These are phyloP conservation scores for Atta colombica DNA, from an alignment of 1,140 invertebrate species.

Conservation along the genomic window DNA sequence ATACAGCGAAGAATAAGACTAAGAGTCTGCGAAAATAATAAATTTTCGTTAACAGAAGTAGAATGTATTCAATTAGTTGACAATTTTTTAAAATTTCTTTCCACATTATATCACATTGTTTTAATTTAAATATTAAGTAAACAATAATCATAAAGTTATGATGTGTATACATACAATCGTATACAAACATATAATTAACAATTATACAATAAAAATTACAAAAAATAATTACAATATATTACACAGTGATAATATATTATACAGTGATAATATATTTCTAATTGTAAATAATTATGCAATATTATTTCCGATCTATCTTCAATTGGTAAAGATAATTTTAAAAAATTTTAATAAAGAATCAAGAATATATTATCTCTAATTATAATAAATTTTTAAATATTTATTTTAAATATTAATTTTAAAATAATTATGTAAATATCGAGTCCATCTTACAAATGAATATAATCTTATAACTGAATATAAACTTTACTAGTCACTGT, in stretches of 20 bases:
- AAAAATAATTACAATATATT: not conserved
- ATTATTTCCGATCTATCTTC: not conserved
- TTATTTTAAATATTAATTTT: too few species aligned
- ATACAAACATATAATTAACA: not conserved
- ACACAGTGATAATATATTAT: not conserved
- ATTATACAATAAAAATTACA: not conserved
- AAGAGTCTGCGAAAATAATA: conserved; percentile 23
- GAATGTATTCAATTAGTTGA: not conserved
- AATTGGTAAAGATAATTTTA: not conserved
- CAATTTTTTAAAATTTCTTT: not conserved
- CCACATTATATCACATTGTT: not conserved
- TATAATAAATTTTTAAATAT: not conserved
- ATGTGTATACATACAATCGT: not conserved
- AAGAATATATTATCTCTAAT: not conserved
- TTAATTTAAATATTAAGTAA: conserved; percentile 14
- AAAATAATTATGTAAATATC: not conserved
- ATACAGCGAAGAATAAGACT: not conserved
- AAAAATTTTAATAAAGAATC: not conserved
- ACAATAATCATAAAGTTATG: not conserved
- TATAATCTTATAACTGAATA: not conserved
- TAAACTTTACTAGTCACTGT: too few species aligned
- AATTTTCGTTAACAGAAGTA: not conserved
- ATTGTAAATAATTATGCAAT: not conserved
- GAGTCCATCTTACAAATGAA: not conserved
- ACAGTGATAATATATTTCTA: not conserved